Evolutionary conservation across 1,140 invertebrate species (phyloP), one percentile per base, ranked within the genome.

Genomic region (Dryas iulia): DNA sequence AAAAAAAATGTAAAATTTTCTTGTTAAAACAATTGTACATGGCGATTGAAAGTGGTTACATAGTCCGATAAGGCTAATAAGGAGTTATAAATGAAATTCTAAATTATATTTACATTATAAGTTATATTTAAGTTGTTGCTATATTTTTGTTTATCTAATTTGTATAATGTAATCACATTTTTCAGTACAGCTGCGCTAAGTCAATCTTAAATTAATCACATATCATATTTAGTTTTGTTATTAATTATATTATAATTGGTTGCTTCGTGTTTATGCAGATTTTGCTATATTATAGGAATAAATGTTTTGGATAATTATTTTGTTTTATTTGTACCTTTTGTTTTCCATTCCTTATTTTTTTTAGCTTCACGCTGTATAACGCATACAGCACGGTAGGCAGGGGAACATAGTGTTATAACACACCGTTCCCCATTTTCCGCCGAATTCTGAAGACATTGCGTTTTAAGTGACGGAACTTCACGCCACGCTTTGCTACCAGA

Each of bases 211-310:
- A 79, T 78, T 85, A 87, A 86, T 87, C 84, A 87, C 86, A 90
- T 90, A 90, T 88, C 87, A 84, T 83, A 87, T 81, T 79, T 86
- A 83, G 82, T 87, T 83, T 84, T 89, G 85, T 90, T 88, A 86
- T 84, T 83, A 78, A 84, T 84, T 71, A 74, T 84, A 86, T 81
- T 83, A 70, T 81, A 84, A 81, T 86, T 81, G 82, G 79, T 86
- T 89, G 86, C 86, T 86, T 90, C 83, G 83, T 90, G 85, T 90
- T 88, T 87, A 79, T 82, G 72, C 76, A 83, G 73, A 86, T 84
- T 83, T 87, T 87, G 82, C 78, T 87, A 84, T 81, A 82, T 74
- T 67, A 74, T 78, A 85, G 79, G 74, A 89, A 87, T 87, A 90
- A 87, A 90, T 56, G 53, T 56, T 26, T 56, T 56, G 21, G 53